Evolutionary conservation across 2,797 vertebrate species (phyloP).

Genomic region (Siniperca obscura): DNA sequence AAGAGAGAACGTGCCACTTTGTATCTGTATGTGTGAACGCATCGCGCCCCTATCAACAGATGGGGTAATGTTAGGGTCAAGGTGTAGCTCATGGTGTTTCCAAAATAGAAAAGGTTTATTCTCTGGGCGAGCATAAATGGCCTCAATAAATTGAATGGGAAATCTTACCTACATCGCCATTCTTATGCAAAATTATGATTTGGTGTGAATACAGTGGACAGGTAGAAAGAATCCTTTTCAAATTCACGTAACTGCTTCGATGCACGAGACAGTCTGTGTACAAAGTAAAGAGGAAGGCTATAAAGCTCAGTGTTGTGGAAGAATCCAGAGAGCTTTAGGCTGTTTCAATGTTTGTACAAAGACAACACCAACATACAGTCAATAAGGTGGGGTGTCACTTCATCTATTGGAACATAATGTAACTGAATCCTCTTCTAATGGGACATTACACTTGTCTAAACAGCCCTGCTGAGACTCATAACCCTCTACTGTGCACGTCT

Average conservation of each 20-base stretch:
- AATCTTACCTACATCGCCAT: no score
- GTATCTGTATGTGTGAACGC: no score
- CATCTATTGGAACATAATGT: conserved; percentile 23
- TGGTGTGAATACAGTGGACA: not conserved
- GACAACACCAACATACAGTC: not conserved
- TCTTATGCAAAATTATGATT: not conserved
- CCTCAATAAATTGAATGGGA: no score
- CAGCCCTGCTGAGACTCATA: conserved; percentile 45
- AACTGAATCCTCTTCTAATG: conserved; percentile 32
- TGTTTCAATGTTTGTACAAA: not conserved
- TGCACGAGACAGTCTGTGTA: not conserved
- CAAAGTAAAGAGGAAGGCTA: not conserved
- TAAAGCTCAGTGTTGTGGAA: not conserved
- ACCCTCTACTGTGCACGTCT: conserved; percentile 8
- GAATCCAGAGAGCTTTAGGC: not conserved
- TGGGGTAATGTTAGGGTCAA: no score
- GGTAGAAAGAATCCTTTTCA: not conserved
- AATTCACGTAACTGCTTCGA: not conserved
- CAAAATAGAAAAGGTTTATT: not conserved
- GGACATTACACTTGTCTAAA: conserved; percentile 36
- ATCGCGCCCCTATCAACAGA: no score
- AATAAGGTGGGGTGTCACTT: conserved; percentile 20
- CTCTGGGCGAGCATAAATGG: no score
- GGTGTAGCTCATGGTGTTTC: not conserved
- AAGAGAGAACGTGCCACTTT: no score